Percentiles rank a stretch among this genome's conserved stretches.
Conservation (phyloP, 1,140 invertebrate species). For the Drosophila seguyi region DNA sequence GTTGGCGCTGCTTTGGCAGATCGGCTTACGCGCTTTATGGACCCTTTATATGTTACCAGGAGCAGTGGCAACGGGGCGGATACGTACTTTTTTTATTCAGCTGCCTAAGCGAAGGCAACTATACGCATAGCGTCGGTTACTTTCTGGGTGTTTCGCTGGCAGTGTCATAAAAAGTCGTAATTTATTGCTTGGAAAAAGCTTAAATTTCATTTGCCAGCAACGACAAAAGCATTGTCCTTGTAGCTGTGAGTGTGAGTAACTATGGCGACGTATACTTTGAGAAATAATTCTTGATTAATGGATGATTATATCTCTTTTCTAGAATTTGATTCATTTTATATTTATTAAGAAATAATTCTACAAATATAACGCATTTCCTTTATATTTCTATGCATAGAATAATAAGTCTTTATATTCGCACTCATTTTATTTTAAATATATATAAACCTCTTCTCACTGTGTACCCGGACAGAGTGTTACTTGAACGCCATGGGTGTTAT, state of each 20-base stretch:
- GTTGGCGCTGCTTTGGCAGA: conserved; percentile 62
- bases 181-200: conserved; percentile 84
- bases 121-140: conserved; percentile 55
- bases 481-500: conserved; percentile 55
- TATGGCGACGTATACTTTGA: conserved; percentile 36
- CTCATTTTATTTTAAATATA: neutral
- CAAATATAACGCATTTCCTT: too few relatives aligned
- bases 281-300: neutral
- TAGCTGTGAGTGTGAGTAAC: conserved; percentile 53
- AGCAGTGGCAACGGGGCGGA: conserved; percentile 10
- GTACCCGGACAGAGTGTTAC: conserved; percentile 17
- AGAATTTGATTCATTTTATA: too few relatives aligned
- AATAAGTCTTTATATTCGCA: neutral
- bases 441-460: neutral
- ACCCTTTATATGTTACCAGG: conserved; percentile 45
- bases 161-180: conserved; percentile 83
- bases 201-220: conserved; percentile 83
- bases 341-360: neutral
- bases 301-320: neutral
- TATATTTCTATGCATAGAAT: too few relatives aligned
- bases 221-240: conserved; percentile 69
- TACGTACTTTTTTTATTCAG: conserved; percentile 29
- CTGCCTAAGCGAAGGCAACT: conserved; percentile 59
- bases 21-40: conserved; percentile 80
- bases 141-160: conserved; percentile 54